Evolutionary conservation across 2,797 vertebrate species (phyloP), one percentile per base, ranked within the genome.

Genomic region (Rallus crepitans): DNA sequence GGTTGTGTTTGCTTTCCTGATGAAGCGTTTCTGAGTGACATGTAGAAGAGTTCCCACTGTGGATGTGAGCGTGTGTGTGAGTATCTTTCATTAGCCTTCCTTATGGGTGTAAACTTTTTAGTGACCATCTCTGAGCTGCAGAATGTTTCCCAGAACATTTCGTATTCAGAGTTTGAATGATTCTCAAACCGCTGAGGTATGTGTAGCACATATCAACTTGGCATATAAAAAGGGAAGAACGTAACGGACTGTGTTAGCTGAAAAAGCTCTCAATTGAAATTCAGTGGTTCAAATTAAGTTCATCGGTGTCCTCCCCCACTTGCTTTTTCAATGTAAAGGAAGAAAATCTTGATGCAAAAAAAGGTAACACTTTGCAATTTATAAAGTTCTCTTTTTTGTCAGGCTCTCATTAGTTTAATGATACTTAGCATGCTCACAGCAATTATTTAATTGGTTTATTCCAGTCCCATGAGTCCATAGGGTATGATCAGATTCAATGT

Each of bases 21-120:
- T 88, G 93, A 97, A 98, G 98, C 97, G 97, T 98, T 99, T 98
- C 98, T 98, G 98, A 97, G 93, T 98, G 98, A 97, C 69, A 24
- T 4, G 27, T 95, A 83, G 84, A 45, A 79, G 89, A 69, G 55
- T 96, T 94, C 73, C 90, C 1, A 27, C 77, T 50, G 19, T 35
- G 78, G 85, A 48, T 80, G 85, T 89, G 85, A 68, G 71, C 83
- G 95, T 18, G 89, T 30, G 53, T 56, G 82, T 65, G 85, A 92
- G 65, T 84, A 79, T 75, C 70, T 89, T 82, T 27, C 42, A 45
- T 89, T 42, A 69, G 66, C 81, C 87, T 89, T 81, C 57, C 90
- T 87, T 65, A n/a, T 21, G 82, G 77, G 45, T 70, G 77, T 81
- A 39, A 76, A 39, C 60, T 45, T 84, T 24, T 20, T 55, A 79